phyloP scores from a whole-genome alignment of 2,797 vertebrate species.

The Acomys russatus region DNA sequence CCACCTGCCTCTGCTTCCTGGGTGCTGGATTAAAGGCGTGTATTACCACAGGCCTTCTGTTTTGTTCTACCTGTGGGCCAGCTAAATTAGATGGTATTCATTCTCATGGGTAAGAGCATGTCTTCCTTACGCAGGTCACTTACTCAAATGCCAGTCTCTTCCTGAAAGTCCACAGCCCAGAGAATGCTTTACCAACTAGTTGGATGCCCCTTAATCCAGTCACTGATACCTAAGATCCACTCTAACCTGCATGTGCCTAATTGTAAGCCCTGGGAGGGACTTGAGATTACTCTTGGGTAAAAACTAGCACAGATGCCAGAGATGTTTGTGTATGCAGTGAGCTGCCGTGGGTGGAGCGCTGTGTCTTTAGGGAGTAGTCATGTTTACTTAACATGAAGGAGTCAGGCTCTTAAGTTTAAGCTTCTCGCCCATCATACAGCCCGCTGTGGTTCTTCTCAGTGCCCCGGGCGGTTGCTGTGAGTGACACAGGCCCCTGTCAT shows the following conservation, averaged over 20 bases:
- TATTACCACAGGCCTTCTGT: background rate
- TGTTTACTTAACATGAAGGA: background rate
- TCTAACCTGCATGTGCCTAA: background rate
- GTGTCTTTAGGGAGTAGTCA: background rate
- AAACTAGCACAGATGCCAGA: background rate
- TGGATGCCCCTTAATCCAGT: background rate
- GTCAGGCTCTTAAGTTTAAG: background rate
- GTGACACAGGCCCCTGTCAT: background rate
- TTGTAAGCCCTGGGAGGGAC: conserved; percentile 2
- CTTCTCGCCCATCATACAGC: background rate
- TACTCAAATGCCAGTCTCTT: background rate
- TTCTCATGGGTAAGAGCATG: background rate
- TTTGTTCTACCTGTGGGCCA: background rate
- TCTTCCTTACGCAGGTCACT: background rate
- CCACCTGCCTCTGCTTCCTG: background rate
- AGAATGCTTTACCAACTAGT: background rate
- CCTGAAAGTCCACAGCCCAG: background rate
- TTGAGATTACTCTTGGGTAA: background rate
- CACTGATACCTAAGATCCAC: background rate
- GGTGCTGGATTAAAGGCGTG: background rate
- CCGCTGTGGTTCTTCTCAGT: background rate
- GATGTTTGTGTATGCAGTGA: background rate
- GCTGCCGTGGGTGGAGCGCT: background rate
- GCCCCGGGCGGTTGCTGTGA: background rate
- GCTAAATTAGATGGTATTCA: background rate